phyloP scores from a whole-genome alignment of 1,140 invertebrate genomes.

The Rhizoglyphus robini region DNA sequence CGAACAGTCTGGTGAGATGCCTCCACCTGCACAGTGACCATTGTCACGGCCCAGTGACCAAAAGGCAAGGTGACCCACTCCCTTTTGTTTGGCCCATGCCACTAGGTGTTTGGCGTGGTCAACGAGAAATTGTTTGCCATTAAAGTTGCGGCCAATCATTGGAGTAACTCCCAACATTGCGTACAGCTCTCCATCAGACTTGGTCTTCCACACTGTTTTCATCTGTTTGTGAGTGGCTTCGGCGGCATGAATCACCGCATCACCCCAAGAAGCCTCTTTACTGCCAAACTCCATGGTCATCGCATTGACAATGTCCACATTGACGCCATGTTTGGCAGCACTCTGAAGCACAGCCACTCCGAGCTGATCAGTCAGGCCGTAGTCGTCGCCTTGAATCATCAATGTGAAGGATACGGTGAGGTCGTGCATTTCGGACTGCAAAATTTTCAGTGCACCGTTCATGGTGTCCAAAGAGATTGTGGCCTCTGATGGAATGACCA shows the following conservation, averaged over 20 bases:
- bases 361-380: conserved; percentile 27
- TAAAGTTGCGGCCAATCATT: conserved; percentile 30
- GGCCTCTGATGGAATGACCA: conserved; percentile 18
- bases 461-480: conserved; percentile 26
- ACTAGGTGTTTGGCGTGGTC: conserved; percentile 25
- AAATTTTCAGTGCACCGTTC: conserved; percentile 24
- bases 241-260: conserved; percentile 25
- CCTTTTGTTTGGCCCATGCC: conserved; percentile 26
- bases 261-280: conserved; percentile 23
- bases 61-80: conserved; percentile 27
- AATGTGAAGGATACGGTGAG: conserved; percentile 27
- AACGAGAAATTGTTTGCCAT: conserved; percentile 26
- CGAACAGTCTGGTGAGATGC: conserved; percentile 16
- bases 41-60: conserved; percentile 29
- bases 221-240: conserved; percentile 25
- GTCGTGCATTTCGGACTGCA: conserved; percentile 22
- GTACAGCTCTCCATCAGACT: conserved; percentile 22
- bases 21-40: conserved; percentile 21
- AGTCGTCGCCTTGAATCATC: conserved; percentile 30
- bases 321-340: conserved; percentile 24
- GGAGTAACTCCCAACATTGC: conserved; percentile 28
- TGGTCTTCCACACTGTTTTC: conserved; percentile 27
- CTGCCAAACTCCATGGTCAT: conserved; percentile 29
- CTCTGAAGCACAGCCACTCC: conserved; percentile 26
- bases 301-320: conserved; percentile 28